Evolutionary conservation across 2,797 vertebrate genomes (phyloP), one percentile per base, ranked within the genome.

Genomic region (Galaxias olidus): DNA sequence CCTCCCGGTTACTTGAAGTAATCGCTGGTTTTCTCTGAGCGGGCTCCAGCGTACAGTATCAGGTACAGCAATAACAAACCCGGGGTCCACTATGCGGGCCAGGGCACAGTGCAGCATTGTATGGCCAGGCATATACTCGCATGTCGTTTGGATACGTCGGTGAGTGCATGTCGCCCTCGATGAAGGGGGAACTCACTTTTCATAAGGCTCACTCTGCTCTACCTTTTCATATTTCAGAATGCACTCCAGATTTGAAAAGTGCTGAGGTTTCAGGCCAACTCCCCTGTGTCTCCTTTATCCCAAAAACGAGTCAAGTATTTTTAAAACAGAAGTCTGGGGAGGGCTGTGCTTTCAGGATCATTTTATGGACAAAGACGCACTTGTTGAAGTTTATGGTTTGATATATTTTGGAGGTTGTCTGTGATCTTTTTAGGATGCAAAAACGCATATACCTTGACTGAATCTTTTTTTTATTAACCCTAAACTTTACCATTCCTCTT

Each of bases 31-130:
- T 65, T 83, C 72, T 85, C 80, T 73, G 66, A 81, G 85, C 63
- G 66, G 1, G 59, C 75, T 85, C 79, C 82, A 69, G 76, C 42
- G 78, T 84, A 86, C 88, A 85, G 86, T 89, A 90, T 89, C 82
- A 79, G 72, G 72, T 85, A 82, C 84, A 90, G 90, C 78, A 91
- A 92, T 88, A 93, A 92, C 88, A 91, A 86, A 86, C 80, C 71
- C 18, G 53, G 75, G 80, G 69, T 86, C 84, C 71, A 65, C 78
- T 13, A 75, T 66, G 82, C 41, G 68, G 84, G 78, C 83, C 75
- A 66, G 65, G 84, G 79, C 86, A 93, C 91, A 92, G 84, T 75
- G 77, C 63, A 44, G 86, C 82, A 87, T 92, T 93, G 90, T 93
- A 58, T 68, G 72, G 75, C 65, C 11, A 45, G 59, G 71, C 70